Percentiles rank a stretch among this genome's conserved stretches.
Evolutionary conservation across 2,888 invertebrate genomes (phyloP).

Genomic region (Notodonta dromedarius): DNA sequence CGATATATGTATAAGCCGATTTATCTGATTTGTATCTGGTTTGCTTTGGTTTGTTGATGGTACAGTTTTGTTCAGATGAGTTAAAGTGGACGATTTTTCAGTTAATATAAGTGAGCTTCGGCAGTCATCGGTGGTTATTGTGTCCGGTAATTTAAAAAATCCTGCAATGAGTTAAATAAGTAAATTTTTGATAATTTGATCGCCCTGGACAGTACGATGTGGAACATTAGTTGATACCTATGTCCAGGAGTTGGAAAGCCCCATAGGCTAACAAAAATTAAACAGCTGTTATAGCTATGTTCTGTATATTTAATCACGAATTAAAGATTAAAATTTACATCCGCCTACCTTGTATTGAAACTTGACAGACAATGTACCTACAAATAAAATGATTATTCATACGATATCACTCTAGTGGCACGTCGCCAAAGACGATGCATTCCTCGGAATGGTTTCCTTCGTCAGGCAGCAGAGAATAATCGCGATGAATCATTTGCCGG

Average conservation of each 20-base stretch:
- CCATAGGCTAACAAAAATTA: no score
- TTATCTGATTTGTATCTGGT: constrained; percentile 26
- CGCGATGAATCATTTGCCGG: constrained; percentile 47
- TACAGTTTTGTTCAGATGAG: constrained; percentile 12
- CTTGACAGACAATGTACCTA: constrained; percentile 53
- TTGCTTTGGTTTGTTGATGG: constrained; percentile 22
- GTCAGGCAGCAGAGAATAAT: constrained; percentile 51
- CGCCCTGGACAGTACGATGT: no score
- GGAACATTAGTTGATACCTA: no score
- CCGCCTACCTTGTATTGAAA: constrained; percentile 41
- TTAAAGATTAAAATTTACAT: constrained; percentile 11
- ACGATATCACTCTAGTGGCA: constrained; percentile 52
- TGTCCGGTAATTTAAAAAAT: constrained; percentile 1
- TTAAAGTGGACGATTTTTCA: constrained; percentile 27
- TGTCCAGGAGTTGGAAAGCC: no score
- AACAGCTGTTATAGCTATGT: no score
- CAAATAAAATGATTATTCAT: constrained; percentile 55
- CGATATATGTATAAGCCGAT: constrained; percentile 12
- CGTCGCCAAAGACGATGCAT: constrained; percentile 62
- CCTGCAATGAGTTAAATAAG: constrained; percentile 20
- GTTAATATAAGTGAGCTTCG: constrained; percentile 10
- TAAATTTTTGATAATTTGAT: constrained; percentile 18
- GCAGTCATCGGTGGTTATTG: constrained; percentile 1
- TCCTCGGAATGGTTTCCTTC: constrained; percentile 55
- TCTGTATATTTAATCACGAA: no score